Conservation (phyloP, 2,888 invertebrate species). For the Yponomeuta malinellus region DNA sequence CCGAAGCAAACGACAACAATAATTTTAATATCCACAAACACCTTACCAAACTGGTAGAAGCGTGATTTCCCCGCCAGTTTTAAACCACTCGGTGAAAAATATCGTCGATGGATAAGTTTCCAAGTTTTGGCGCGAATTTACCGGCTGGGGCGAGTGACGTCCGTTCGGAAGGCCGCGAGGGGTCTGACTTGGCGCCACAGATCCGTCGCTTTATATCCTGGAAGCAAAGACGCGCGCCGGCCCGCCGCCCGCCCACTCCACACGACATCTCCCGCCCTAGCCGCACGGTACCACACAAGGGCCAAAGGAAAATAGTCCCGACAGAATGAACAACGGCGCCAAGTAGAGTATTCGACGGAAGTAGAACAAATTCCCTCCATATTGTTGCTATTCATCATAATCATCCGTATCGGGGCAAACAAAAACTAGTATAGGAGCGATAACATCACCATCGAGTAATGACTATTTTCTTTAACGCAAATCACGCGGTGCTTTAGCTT, state of each 20-base stretch:
- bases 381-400: conserved; percentile 18
- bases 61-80: neutral
- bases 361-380: conserved; percentile 24
- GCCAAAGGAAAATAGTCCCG: conserved; percentile 17
- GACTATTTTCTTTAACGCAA: conserved; percentile 12
- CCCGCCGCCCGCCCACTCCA: neutral
- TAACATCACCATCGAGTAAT: conserved; percentile 16
- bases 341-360: conserved; percentile 19
- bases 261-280: neutral
- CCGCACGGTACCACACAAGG: neutral
- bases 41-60: conserved; percentile 10
- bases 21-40: neutral
- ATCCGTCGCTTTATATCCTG: conserved; percentile 52
- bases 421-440: conserved; percentile 16
- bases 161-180: conserved; percentile 42
- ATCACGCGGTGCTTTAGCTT: neutral
- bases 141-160: conserved; percentile 25
- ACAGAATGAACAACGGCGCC: conserved; percentile 24
- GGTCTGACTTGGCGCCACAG: conserved; percentile 46
- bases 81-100: neutral
- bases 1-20: conserved; percentile 4
- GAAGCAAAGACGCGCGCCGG: neutral
- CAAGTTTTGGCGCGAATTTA: conserved; percentile 12
- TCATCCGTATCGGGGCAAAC: conserved; percentile 19
- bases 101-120: neutral